Evolutionary conservation across 1,140 invertebrate species (phyloP), one percentile per base, ranked within the genome.

Genomic region (Popillia japonica): DNA sequence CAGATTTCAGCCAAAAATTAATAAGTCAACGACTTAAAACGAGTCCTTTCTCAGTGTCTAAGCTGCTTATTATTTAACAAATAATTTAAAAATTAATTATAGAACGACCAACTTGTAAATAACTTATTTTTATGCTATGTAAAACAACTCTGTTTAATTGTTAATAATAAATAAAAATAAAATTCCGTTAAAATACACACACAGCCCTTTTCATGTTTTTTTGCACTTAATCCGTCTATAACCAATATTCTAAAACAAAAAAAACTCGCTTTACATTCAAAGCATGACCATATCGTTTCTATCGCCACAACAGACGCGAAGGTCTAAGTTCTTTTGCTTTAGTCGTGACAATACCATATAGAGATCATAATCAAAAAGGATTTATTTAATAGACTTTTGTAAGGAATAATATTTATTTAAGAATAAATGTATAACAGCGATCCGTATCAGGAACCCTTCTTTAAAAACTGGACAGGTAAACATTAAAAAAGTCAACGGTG

Each of bases 371-470:
- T 55, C 48, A 55, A 55, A 34, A 34, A 17, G 14, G 48, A 55
- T 55, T 55, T 55, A 55, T 55, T 55, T 55, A 55, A 55, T 55
- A 55, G 48, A 55, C 14, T 55, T 55, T 55, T 55, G 48, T 55
- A 6, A 17, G 48, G 48, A 14, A 55, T 55, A 55, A 55, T 55
- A 55, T 55, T 55, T 55, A 55, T 55, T 55, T 55, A 55, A 55
- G 48, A 55, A 55, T 55, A 55, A 55, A 55, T 55, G 6, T 55
- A 55, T 55, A 55, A 55, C 48, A 55, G 48, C 11, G 48, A 55
- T 55, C 48, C 2, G 48, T 55, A 55, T 55, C 48, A 14, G 10
- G 44, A 17, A 17, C 14, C 48, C 14, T 55, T 55, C 14, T 17
- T 55, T 55, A 2, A 17, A 55, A 55, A 55, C 11, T 17, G 6